Evolutionary conservation across 2,113 vertebrate species (phyloP).

Genomic region (human (Homo sapiens)): DNA sequence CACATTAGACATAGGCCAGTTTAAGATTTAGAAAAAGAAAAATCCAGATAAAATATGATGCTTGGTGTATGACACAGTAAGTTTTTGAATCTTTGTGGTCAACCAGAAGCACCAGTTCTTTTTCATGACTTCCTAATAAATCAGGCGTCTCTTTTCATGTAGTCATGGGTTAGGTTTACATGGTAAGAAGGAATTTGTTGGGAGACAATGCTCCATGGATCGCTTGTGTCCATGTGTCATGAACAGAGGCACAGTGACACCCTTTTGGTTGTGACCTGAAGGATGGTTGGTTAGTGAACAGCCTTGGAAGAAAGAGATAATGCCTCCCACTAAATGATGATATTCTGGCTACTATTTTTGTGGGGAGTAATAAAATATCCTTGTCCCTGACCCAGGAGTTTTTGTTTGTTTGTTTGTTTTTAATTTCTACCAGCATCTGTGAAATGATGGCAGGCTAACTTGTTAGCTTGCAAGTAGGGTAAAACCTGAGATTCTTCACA

Average conservation of each 20-base stretch:
- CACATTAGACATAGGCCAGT: neutral
- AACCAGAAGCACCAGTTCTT: neutral
- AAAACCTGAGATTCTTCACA: neutral
- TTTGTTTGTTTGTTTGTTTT: neutral
- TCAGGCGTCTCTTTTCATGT: neutral
- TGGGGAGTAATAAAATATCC: neutral
- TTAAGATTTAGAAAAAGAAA: neutral
- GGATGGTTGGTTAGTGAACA: neutral
- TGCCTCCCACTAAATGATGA: neutral
- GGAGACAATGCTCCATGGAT: neutral
- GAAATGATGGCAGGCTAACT: neutral
- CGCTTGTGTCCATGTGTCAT: neutral
- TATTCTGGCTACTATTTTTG: neutral
- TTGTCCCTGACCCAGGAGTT: neutral
- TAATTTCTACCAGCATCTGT: neutral
- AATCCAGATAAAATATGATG: neutral
- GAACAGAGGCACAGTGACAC: neutral
- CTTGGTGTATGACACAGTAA: neutral
- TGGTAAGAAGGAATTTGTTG: neutral
- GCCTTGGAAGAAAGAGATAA: neutral
- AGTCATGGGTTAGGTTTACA: neutral
- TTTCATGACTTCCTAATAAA: neutral
- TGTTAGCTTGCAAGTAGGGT: neutral
- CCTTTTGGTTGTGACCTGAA: neutral
- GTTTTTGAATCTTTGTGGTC: neutral